phyloP scores from a whole-genome alignment of 1,140 invertebrate species.

The Saccostrea echinata region DNA sequence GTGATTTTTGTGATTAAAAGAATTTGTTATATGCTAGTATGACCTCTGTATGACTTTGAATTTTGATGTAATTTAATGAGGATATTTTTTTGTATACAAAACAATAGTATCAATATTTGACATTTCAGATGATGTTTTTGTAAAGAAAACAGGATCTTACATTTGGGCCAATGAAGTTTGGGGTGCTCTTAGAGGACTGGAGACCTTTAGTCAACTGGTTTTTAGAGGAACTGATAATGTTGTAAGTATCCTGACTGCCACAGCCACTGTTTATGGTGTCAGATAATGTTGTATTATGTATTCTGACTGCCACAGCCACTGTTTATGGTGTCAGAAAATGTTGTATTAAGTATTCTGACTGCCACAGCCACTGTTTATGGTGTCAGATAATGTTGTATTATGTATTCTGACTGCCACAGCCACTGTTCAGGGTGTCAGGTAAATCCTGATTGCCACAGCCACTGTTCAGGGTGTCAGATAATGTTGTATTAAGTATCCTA shows the following conservation, averaged over 20 bases:
- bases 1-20: no score
- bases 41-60: no score
- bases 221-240: constrained; percentile 69
- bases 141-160: constrained; percentile 77
- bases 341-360: not conserved
- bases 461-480: not conserved
- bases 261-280: not conserved
- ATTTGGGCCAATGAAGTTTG: constrained; percentile 77
- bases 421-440: not conserved
- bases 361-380: not conserved
- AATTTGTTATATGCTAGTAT: no score
- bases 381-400: not conserved
- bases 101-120: not conserved
- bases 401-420: not conserved
- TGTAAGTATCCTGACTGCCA: constrained; percentile 57
- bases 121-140: constrained; percentile 80
- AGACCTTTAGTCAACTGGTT: constrained; percentile 79
- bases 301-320: not conserved
- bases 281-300: not conserved
- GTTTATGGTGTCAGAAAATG: not conserved
- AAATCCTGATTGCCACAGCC: not conserved
- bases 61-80: no score
- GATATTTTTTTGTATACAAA: no score
- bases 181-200: constrained; percentile 75
- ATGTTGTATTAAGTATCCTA: not conserved